Base-by-base conservation (phyloP, 2,113 vertebrate species). In the Guaruba guarouba region DNA sequence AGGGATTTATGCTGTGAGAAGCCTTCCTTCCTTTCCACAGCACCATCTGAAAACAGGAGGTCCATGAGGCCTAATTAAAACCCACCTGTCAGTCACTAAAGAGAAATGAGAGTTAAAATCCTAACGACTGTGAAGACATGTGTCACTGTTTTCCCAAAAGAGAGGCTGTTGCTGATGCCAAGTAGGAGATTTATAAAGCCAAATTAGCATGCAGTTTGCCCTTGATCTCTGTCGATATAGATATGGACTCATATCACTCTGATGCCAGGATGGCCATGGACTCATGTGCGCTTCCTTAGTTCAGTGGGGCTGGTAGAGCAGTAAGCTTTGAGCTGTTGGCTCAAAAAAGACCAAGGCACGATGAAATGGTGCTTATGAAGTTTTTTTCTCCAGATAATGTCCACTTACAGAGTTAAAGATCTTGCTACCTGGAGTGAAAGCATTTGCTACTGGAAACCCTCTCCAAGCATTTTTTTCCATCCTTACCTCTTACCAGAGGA, bases 211-310 rank as follows among this genome's bases (percentile, higher is more conserved):
- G 18, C 2, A 29, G 31, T 12, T 46, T 74, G 48, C 20, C 59
- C 63, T 51, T 33, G 54, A 31, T 75, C 37, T 52, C 68, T 71
- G 22, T 16, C 3, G 1, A 1, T 6, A 24, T 3, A 33, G 28
- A 15, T 20, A 9, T 0, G 37, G 69, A 35, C 76, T 70, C 61
- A 49, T 46, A 37, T 15, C 1, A 0, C 23, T 61, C n/a, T 64
- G 39, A 27, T 54, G 55, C 17, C 3, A 0, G 6, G 0, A n/a
- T 13, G 16, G 16, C 10, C n/a, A 29, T 6, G 41, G 48, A 48
- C 33, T 52, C 63, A 29, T 23, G 57, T 0, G 0, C 4, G 1
- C 20, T 10, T 46, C 63, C 10, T 41, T 33, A 48, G 16, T 18
- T 69, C 37, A 5, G 27, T 13, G 28, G 14, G 68, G 41, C 44